Evolutionary conservation across 2,797 vertebrate species (phyloP), one percentile per base, ranked within the genome.

Genomic region (Hapalemur alaotrensis): DNA sequence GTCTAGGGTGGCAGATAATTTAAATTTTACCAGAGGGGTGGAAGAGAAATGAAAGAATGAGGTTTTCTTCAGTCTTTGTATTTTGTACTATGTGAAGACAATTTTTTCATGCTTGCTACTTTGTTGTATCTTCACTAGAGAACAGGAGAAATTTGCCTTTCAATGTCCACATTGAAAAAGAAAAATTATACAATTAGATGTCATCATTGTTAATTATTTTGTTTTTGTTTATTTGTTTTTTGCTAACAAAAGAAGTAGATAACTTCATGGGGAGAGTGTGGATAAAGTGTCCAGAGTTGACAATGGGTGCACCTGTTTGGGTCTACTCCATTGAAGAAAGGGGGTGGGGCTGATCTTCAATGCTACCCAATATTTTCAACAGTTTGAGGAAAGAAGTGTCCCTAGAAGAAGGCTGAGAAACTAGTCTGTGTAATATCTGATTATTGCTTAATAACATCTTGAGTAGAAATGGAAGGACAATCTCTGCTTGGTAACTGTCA

Each of bases 21-120:
- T 54, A 30, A 72, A 13, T 59, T 90, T 93, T 41, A 61, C 43
- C 4, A n/a, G 52, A 11, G 15, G 10, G 20, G 11, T n/a, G 18
- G 46, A 7, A n/a, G 48, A 59, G 15, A 13, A 32, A 41, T n/a
- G 0, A 81, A 90, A 81, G 18, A 69, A 46, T 59, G 11, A 41
- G 13, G 13, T 79, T 75, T 83, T 89, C 30, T 75, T 8, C 14
- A 38, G 28, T 85, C 18, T 89, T 76, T 72, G 32, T 87, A 41
- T 93, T 78, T 81, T 93, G 18, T 81, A n/a, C 4, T 63, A 38
- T 13, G 57, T 78, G 69, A 91, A 93, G 30, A 59, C 43, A 70
- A 41, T 69, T 81, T 79, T 85, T 76, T 20, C 14, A 65, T 46
- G 35, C 35, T 79, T 38, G 4, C 18, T 25, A 28, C 20, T 76